Percentiles rank a stretch among this genome's conserved stretches.
These are phyloP conservation scores for Acanthosoma haemorrhoidale DNA, from an alignment of 2,888 invertebrate genomes.

Conservation along the genomic window DNA sequence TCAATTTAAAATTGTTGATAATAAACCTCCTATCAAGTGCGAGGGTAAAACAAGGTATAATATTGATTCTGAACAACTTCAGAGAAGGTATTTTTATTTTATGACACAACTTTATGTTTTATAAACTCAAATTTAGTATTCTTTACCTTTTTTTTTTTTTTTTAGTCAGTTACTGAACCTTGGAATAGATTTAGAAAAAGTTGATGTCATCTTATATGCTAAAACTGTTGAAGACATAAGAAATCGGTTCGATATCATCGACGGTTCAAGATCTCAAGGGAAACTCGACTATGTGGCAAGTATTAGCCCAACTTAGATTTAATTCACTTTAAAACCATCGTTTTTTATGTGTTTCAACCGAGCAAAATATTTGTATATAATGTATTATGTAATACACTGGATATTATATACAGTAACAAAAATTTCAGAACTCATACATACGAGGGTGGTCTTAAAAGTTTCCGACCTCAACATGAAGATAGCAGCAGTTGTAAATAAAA, in stretches of 20 bases:
- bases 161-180: slow-evolving; percentile 48
- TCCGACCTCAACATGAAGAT: too few species aligned
- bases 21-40: background rate
- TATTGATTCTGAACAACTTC: background rate
- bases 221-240: slow-evolving; percentile 65
- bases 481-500: too few species aligned
- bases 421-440: too few species aligned
- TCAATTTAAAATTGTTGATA: background rate
- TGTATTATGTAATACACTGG: too few species aligned
- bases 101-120: too few species aligned
- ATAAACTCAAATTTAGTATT: background rate
- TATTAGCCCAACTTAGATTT: background rate
- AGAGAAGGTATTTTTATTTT: background rate
- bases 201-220: slow-evolving; percentile 63
- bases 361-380: too few species aligned
- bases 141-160: slow-evolving; percentile 4
- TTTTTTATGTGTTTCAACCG: too few species aligned
- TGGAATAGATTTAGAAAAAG: slow-evolving; percentile 71
- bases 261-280: background rate
- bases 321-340: background rate
- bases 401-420: too few species aligned
- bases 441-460: too few species aligned
- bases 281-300: background rate
- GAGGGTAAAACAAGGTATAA: background rate
- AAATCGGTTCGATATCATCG: slow-evolving; percentile 53